Base-by-base conservation (phyloP, 2,797 vertebrate species). In the Miichthys miiuy region DNA sequence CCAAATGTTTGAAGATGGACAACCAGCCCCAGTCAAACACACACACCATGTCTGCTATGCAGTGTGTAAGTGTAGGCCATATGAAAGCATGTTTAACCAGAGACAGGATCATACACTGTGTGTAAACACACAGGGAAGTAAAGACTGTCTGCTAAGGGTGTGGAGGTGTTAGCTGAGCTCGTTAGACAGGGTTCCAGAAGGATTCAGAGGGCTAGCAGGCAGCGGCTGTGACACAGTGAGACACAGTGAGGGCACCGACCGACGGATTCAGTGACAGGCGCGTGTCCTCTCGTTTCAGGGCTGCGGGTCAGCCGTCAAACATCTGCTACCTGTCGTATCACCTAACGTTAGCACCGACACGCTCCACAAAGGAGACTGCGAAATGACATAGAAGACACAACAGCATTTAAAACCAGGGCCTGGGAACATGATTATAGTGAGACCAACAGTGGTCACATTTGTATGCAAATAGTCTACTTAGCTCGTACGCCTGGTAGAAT, bases 301-400 rank as follows among this genome's bases (percentile, higher is more conserved):
- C 58, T n/a, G 44, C 57, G n/a, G 60, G 27, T 79, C 41, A 58
- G 69, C 52, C 50, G 27, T 46, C 68, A 46, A 44, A 74, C 85
- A 87, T 57, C 84, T 87, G 85, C 66, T 73, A 63, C 48, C 62
- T 70, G 62, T 17, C 11, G 13, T 66, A 41, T 82, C 71, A 38
- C 7, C 54, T 74, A n/a, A 63, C 64, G 1, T 38, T 23, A 67
- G 21, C 48, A 6, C 12, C 5, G 5, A 44, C 55, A n/a, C 10
- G n/a, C 10, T 30, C 16, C 11, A 13, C 23, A 6, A 5, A 1
- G 8, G 16, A 52, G 9, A n/a, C 25, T 13, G 6, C 3, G 0
- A 47, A 27, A 65, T 3, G 10, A 38, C 47, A n/a, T 1, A 5
- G 46, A 12, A 14, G 44, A 6, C n/a, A 20, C 42, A 21, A 21